phyloP scores from a whole-genome alignment of 2,113 vertebrate genomes.

The Nymphicus hollandicus region DNA sequence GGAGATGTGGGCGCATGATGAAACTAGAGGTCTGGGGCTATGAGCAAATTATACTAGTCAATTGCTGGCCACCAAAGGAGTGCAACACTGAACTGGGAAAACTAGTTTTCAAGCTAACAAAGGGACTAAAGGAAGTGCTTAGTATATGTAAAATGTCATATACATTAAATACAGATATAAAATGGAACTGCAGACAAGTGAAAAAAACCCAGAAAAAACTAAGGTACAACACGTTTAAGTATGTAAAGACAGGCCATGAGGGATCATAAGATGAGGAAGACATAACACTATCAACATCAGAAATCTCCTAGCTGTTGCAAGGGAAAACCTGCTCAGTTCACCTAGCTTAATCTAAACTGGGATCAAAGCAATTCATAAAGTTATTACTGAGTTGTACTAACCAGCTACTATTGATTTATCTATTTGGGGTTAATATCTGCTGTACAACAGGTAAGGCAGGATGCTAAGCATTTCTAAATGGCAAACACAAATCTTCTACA shows the following conservation, averaged over 20 bases:
- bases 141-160: neutral
- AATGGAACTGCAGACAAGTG: neutral
- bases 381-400: neutral
- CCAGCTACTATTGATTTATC: neutral
- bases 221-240: neutral
- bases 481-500: neutral
- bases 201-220: neutral
- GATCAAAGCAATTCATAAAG: neutral
- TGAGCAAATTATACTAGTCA: neutral
- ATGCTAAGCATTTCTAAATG: neutral
- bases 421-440: neutral
- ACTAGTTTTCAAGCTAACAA: neutral
- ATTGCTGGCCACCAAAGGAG: neutral
- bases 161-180: neutral
- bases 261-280: neutral
- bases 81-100: neutral
- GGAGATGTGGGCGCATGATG: neutral
- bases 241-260: neutral
- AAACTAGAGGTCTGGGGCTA: neutral
- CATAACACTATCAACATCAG: neutral
- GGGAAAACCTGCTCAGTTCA: neutral
- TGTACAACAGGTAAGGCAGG: neutral
- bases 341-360: neutral
- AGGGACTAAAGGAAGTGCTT: neutral
- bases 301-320: neutral